Evolutionary conservation across 2,888 invertebrate species (phyloP).

Genomic region (Melanophora roralis): DNA sequence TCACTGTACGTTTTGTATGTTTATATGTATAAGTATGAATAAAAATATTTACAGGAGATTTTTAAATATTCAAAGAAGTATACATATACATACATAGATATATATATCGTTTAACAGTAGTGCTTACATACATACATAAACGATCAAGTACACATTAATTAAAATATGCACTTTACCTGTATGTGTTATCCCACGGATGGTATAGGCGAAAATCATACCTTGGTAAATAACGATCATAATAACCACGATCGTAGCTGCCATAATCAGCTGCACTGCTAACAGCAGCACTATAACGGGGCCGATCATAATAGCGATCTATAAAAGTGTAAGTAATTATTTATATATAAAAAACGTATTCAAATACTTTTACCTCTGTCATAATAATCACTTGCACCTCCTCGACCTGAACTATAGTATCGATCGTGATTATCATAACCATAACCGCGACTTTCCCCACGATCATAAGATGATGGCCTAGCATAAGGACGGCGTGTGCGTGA

Average conservation of each 20-base stretch:
- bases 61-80: not conserved
- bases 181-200: constrained; percentile 77
- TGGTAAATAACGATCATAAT: constrained; percentile 74
- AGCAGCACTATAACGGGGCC: constrained; percentile 64
- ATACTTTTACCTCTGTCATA: constrained; percentile 60
- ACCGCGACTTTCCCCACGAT: constrained; percentile 68
- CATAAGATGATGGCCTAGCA: constrained; percentile 46
- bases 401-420: constrained; percentile 68
- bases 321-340: not conserved
- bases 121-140: constrained; percentile 34
- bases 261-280: constrained; percentile 46
- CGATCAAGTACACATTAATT: constrained; percentile 29
- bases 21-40: not conserved
- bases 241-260: constrained; percentile 71
- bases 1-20: constrained; percentile 29
- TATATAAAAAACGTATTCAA: not conserved
- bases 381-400: constrained; percentile 67
- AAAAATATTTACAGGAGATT: constrained; percentile 28
- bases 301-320: constrained; percentile 75
- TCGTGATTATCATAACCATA: constrained; percentile 75
- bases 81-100: not conserved
- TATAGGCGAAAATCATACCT: constrained; percentile 76
- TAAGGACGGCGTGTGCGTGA: constrained; percentile 44
- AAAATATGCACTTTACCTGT: constrained; percentile 73
- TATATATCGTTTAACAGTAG: constrained; percentile 31